Conservation (phyloP, 2,888 invertebrate species). For the Caenorhabditis sp. region DNA sequence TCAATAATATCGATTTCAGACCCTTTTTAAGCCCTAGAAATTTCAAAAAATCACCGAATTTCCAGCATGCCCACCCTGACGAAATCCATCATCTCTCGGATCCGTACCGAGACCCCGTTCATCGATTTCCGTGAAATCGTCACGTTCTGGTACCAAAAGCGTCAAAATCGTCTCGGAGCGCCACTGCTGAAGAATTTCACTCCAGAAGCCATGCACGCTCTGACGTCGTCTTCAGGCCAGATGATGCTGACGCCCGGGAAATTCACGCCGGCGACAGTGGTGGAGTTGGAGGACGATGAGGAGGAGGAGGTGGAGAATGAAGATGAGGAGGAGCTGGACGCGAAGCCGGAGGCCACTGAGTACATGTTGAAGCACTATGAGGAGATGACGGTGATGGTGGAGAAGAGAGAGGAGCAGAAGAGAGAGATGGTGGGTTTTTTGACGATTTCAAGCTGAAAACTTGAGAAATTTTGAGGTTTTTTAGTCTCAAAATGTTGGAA, state of each 20-base stretch:
- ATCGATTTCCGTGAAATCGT: slow-evolving; percentile 90
- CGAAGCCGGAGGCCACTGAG: too few relatives aligned
- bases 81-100: slow-evolving; percentile 58
- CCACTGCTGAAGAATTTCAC: slow-evolving; percentile 88
- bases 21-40: background rate
- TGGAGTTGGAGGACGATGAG: background rate
- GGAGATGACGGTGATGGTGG: slow-evolving; percentile 92
- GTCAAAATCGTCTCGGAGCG: slow-evolving; percentile 95
- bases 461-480: background rate
- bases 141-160: slow-evolving; percentile 97
- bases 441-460: background rate
- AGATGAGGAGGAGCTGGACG: slow-evolving; percentile 94
- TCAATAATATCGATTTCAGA: background rate
- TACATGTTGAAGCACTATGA: slow-evolving; percentile 91
- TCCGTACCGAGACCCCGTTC: slow-evolving; percentile 55
- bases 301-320: background rate
- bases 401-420: slow-evolving; percentile 96
- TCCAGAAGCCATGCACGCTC: slow-evolving; percentile 11
- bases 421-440: slow-evolving; percentile 49
- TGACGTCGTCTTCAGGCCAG: too few relatives aligned
- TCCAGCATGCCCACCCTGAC: slow-evolving; percentile 74
- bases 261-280: too few relatives aligned
- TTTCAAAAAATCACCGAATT: slow-evolving; percentile 9
- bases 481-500: too few relatives aligned
- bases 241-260: too few relatives aligned